Conservation (phyloP, 2,113 vertebrate genomes). For the Suncus etruscus region DNA sequence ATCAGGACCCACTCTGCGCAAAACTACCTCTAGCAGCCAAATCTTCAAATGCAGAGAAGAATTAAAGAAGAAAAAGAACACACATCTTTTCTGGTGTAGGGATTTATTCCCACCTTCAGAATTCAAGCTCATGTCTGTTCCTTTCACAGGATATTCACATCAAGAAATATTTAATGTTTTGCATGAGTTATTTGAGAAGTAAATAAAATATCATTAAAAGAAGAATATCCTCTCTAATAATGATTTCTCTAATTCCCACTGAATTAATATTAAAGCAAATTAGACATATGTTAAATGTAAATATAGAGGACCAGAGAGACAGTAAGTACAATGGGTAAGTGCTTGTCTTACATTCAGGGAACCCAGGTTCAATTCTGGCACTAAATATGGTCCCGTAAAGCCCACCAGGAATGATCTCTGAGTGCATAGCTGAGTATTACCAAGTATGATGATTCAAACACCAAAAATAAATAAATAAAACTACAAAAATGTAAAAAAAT, state of each 20-base stretch:
- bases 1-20: too few species aligned
- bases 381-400: too few species aligned
- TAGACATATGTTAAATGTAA: conserved; percentile 65
- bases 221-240: conserved; percentile 26
- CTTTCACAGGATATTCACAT: conserved; percentile 14
- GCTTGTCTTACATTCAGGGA: background rate
- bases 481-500: conserved; percentile 53
- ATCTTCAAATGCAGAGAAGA: conserved; percentile 38
- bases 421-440: too few species aligned
- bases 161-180: conserved; percentile 48
- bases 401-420: too few species aligned
- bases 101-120: background rate
- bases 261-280: conserved; percentile 54
- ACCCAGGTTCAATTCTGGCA: too few species aligned
- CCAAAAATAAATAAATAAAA: conserved; percentile 65
- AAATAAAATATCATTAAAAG: conserved; percentile 69
- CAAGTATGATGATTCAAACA: background rate
- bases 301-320: background rate
- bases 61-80: background rate
- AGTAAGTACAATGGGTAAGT: conserved; percentile 35
- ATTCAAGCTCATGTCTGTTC: background rate
- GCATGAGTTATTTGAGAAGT: conserved; percentile 51
- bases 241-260: conserved; percentile 66
- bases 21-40: background rate
- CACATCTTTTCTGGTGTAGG: background rate